Base-by-base conservation (phyloP, 2,797 vertebrate genomes). In the Coregonus suidteri region DNA sequence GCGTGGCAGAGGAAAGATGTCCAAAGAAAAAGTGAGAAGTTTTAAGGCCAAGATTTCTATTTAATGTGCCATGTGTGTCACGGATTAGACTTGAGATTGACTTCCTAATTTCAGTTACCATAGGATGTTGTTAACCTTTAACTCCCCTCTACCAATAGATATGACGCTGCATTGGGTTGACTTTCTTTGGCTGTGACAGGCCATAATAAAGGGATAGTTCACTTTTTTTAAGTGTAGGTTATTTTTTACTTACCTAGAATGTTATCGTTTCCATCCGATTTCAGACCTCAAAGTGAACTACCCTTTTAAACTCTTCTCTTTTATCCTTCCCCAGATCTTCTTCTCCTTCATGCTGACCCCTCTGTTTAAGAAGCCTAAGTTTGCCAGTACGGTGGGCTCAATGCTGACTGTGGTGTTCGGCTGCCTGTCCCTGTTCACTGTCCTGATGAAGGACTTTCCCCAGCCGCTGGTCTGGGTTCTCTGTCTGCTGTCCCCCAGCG, bases 331-430 rank as follows among this genome's bases (percentile, higher is more conserved):
- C 0, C 85, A 99, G 97, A 95, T 99, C 79, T 97, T 97, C 83
- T 99, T 98, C 92, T 97, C 97, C 62, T 96, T 99, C 88, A 96
- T 98, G 96, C 86, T 99, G 91, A 98, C 97, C 0, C 97, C 97
- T 6, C 88, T 99, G 6, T 99, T 99, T 80, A 98, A 96, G 90
- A 99, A 98, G 90, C 97, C 97, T 0, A 99, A 98, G 86, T 95
- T 98, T 3, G 96, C 97, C 78, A 97, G 97, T 79, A 96, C 96
- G 0, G 95, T 98, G 91, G 97, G 97, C 83, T 98, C 97, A 87
- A 92, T 98, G 94, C 90, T 96, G 3, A 98, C 97, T 0, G 88
- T 99, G 90, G 91, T 95, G 34, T 96, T 99, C 41, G 97, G 97
- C 64, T 97, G 97, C 78, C 84, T 98, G 84, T 97, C 97, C 0